Percentiles rank a stretch among this genome's conserved stretches.
phyloP scores from a whole-genome alignment of 2,888 invertebrate species.

The Nemotelus nigrinus region DNA sequence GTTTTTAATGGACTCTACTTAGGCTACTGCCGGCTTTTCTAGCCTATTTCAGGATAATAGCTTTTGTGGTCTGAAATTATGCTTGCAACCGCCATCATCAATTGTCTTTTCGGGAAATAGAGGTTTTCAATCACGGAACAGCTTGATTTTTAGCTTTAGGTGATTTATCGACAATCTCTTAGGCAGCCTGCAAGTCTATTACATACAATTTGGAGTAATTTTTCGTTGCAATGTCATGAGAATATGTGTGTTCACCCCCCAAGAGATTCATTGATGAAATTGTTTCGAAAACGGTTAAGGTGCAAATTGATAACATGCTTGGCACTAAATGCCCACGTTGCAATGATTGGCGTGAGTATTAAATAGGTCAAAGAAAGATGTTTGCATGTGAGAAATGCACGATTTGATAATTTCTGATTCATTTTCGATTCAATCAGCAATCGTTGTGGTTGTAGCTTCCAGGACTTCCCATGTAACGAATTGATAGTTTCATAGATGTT shows the following conservation, averaged over 20 bases:
- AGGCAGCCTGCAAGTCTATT: neutral
- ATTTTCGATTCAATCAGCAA: too few species aligned
- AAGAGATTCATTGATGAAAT: too few species aligned
- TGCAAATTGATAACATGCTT: too few species aligned
- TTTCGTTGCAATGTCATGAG: neutral
- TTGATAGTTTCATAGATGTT: too few species aligned
- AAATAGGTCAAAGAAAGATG: too few species aligned
- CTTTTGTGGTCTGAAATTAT: slow-evolving; percentile 32
- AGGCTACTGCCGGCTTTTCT: slow-evolving; percentile 7
- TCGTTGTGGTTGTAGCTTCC: too few species aligned
- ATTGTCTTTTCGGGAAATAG: neutral
- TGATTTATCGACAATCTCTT: slow-evolving; percentile 13
- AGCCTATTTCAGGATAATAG: neutral
- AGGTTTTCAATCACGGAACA: neutral
- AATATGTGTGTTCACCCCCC: neutral
- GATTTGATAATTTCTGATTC: too few species aligned
- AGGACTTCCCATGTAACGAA: too few species aligned
- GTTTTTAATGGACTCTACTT: slow-evolving; percentile 10
- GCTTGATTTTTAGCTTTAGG: slow-evolving; percentile 4
- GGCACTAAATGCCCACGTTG: too few species aligned
- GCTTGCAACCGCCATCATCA: neutral
- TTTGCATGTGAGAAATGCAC: too few species aligned
- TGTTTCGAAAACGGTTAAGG: too few species aligned
- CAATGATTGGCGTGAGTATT: too few species aligned
- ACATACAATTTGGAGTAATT: neutral